A percentile compares a stretch with the other conserved stretches of the same genome.
Evolutionary conservation across 2,888 invertebrate genomes (phyloP).

Genomic region (Melangyna quadrimaculata): DNA sequence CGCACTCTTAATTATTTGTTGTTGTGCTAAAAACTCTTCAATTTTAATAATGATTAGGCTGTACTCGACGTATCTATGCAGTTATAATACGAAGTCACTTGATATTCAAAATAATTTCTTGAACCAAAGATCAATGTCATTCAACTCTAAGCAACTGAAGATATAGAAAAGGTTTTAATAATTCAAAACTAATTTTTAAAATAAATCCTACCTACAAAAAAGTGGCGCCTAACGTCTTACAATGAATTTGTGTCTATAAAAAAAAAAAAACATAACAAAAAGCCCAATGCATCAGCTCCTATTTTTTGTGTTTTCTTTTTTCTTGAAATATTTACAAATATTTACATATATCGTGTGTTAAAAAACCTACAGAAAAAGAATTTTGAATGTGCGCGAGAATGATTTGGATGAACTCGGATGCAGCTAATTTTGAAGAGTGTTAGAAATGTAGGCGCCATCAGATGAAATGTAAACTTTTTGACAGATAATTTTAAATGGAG

Average conservation of each 20-base stretch:
- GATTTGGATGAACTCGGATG: neutral
- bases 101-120: too few species aligned
- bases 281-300: neutral
- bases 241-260: neutral
- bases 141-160: too few species aligned
- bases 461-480: slow-evolving; percentile 5
- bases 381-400: neutral
- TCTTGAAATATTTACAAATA: slow-evolving; percentile 23
- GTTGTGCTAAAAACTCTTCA: too few species aligned
- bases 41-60: too few species aligned
- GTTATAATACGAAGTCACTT: too few species aligned
- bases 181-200: neutral
- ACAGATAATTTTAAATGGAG: neutral
- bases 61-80: too few species aligned
- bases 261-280: neutral
- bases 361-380: neutral
- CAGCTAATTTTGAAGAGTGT: neutral
- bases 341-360: slow-evolving; percentile 12
- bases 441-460: slow-evolving; percentile 27
- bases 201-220: neutral
- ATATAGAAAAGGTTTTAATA: neutral
- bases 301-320: neutral
- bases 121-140: too few species aligned
- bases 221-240: neutral
- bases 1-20: too few species aligned